Conservation (phyloP, 30 jellyfish, hydroid and myxozoan species). For the Clytia hemisphaerica region DNA sequence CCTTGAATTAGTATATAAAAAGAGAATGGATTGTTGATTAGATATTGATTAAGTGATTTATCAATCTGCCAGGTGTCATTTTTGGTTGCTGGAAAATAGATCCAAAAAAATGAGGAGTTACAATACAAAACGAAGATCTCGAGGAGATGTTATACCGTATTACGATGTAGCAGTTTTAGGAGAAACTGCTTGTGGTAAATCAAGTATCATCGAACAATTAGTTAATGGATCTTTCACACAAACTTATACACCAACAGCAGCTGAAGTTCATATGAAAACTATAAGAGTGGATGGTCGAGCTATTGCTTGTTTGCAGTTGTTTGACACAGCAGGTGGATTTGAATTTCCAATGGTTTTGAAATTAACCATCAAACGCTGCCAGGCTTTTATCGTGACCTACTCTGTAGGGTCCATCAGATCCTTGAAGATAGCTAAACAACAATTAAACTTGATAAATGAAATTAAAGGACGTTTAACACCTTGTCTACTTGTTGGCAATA, state of each 20-base stretch:
- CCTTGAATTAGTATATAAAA: too few relatives aligned
- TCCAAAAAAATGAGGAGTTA: too few relatives aligned
- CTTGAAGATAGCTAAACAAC: background rate
- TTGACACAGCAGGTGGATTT: conserved; percentile 25
- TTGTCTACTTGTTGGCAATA: conserved; percentile 33
- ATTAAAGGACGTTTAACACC: conserved; percentile 17
- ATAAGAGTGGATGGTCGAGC: background rate
- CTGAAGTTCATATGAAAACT: conserved; percentile 3
- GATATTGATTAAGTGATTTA: too few relatives aligned
- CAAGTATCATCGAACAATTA: conserved; percentile 19
- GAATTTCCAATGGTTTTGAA: conserved; percentile 24
- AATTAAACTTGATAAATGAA: background rate
- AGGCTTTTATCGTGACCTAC: conserved; percentile 28
- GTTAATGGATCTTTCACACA: background rate
- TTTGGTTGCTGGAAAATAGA: too few relatives aligned
- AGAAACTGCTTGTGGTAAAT: conserved; percentile 20
- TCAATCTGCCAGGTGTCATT: too few relatives aligned
- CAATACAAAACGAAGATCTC: too few relatives aligned
- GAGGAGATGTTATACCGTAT: too few relatives aligned
- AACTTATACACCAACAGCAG: conserved; percentile 14
- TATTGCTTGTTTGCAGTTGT: background rate
- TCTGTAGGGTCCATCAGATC: conserved; percentile 13
- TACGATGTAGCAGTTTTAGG: conserved; percentile 27
- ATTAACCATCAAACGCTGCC: conserved; percentile 16
- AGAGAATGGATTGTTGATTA: too few relatives aligned